Conservation (phyloP, 2,113 vertebrate species). For the Elanus axillaris region DNA sequence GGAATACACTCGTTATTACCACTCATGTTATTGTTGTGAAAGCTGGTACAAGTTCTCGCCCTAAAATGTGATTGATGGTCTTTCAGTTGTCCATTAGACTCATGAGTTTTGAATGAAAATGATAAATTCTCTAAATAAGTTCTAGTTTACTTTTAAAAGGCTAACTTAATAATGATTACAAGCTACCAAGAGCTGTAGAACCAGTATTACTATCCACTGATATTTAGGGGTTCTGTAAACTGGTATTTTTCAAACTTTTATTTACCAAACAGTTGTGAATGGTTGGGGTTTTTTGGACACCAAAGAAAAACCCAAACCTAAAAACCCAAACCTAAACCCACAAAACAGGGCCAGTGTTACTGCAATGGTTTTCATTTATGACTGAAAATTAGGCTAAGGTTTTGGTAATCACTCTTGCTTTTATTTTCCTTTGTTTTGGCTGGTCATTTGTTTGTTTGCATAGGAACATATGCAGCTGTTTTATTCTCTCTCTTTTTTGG, state of each 20-base stretch:
- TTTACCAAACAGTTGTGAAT: not conserved
- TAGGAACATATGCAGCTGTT: not conserved
- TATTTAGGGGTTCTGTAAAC: not conserved
- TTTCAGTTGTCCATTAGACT: not conserved
- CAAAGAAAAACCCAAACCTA: no score
- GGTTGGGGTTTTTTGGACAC: no score
- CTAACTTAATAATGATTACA: not conserved
- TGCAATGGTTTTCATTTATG: not conserved
- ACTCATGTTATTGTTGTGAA: not conserved
- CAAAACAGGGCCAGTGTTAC: not conserved
- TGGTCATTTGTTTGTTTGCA: not conserved
- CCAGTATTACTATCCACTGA: not conserved
- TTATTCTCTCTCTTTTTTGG: not conserved
- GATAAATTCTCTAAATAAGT: not conserved
- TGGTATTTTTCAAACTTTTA: not conserved
- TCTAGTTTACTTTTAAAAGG: not conserved
- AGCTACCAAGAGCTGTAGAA: not conserved
- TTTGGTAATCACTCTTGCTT: not conserved
- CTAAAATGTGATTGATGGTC: not conserved
- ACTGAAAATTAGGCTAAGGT: not conserved
- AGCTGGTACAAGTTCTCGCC: not conserved
- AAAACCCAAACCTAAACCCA: no score
- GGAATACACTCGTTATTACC: not conserved
- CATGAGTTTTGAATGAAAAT: not conserved
- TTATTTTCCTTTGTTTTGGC: not conserved